Conservation (phyloP, 2,113 vertebrate genomes). For the Nothoprocta perdicaria region DNA sequence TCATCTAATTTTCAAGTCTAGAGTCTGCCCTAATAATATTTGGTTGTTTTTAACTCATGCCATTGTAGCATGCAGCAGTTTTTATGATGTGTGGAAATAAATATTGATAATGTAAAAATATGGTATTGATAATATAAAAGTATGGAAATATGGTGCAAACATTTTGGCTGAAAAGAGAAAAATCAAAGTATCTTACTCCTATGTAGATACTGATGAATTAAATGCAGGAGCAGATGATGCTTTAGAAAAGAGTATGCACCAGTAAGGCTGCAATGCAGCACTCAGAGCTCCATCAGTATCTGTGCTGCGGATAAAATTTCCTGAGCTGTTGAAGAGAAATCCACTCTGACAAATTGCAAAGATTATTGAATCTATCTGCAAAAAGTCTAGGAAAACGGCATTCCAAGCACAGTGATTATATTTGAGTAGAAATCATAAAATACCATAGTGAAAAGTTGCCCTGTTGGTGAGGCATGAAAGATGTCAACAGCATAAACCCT, state of each 20-base stretch:
- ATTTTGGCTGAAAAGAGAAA: not conserved
- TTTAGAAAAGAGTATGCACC: rapidly evolving
- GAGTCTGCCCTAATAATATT: too few relatives aligned
- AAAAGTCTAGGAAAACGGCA: not conserved
- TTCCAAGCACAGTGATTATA: not conserved
- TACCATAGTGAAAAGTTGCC: not conserved
- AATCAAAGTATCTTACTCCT: not conserved
- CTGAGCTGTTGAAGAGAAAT: not conserved
- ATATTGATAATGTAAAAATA: not conserved
- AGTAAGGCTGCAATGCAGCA: not conserved
- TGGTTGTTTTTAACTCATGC: not conserved
- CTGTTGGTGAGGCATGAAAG: not conserved
- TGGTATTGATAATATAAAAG: not conserved
- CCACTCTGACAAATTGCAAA: not conserved
- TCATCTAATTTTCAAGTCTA: not conserved
- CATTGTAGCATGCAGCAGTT: not conserved
- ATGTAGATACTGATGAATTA: not conserved
- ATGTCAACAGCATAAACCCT: not conserved
- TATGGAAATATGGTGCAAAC: not conserved
- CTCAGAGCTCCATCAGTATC: not conserved
- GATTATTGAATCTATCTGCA: not conserved
- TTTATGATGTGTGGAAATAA: not conserved
- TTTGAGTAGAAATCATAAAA: not conserved
- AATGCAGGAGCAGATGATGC: not conserved
- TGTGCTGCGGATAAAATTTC: not conserved